Evolutionary conservation across 2,888 invertebrate species (phyloP).

Genomic region (Acheta domesticus): DNA sequence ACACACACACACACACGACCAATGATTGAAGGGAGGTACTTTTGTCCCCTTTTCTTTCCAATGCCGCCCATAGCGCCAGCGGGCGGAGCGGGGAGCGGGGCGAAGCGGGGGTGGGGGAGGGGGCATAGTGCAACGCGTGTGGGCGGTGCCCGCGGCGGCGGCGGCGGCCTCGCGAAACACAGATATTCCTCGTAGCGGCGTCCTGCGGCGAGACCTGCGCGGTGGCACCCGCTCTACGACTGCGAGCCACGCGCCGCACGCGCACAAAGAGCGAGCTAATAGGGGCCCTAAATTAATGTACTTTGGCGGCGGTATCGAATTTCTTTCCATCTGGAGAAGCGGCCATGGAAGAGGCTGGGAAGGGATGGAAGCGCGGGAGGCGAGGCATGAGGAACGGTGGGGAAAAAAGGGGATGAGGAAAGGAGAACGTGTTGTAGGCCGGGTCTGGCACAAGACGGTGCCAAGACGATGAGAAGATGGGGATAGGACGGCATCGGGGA

Average conservation of each 20-base stretch:
- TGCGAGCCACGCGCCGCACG: conserved; percentile 20
- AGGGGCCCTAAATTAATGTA: conserved; percentile 30
- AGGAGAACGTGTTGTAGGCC: too few relatives aligned
- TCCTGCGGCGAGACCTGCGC: conserved; percentile 19
- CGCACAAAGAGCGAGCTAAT: conserved; percentile 30
- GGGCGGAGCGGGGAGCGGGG: not conserved
- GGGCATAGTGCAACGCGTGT: not conserved
- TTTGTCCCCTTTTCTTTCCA: too few relatives aligned
- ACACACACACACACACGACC: too few relatives aligned
- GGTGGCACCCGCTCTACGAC: conserved; percentile 19
- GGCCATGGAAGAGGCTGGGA: not conserved
- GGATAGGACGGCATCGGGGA: not conserved
- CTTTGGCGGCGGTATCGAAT: conserved; percentile 31
- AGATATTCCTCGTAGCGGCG: conserved; percentile 4
- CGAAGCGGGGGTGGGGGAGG: not conserved
- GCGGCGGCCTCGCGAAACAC: not conserved
- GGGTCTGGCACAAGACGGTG: not conserved
- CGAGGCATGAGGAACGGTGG: not conserved
- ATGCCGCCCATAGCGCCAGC: too few relatives aligned
- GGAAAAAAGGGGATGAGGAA: not conserved
- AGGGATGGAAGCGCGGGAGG: not conserved
- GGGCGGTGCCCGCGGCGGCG: not conserved
- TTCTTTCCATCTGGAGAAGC: conserved; percentile 24
- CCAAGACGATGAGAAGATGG: not conserved
- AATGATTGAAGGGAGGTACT: too few relatives aligned